Base-by-base conservation (phyloP, 2,888 invertebrate genomes). In the Psococerastis gibbosa region DNA sequence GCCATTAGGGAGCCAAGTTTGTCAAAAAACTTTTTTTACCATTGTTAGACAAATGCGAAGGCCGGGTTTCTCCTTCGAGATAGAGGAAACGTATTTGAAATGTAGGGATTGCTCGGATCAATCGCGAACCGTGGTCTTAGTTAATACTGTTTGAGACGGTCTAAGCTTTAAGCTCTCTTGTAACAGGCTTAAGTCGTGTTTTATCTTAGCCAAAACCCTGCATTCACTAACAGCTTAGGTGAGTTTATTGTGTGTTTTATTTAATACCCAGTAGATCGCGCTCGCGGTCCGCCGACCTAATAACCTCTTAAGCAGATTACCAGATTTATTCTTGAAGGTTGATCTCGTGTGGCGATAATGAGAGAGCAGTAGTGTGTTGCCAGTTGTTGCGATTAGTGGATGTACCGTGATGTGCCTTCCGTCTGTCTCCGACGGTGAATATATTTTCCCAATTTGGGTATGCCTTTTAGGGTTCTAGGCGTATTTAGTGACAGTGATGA, bases 141-240 rank as follows among this genome's bases (percentile, higher is more conserved):
- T 38, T 38, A 38, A 38, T 38, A 38, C 46, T 48, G 46, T 48
- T 48, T 48, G 46, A 48, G 46, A 47, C 48, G 43, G 47, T 47
- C 43, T 45, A 41, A 43, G 42, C 48, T 44, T 46, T 48, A 48
- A 48, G 48, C 48, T 42, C 48, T 47, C 42, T 45, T 43, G 48
- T 48, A 48, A 48, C 48, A 47, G 48, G 48, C 48, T 48, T 48
- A 48, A 47, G 47, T 41, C 46, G 45, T 47, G 48, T 48, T 48
- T 48, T 48, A 48, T 48, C 48, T 45, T 35, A 23, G n/a, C 38
- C 38, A 38, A 38, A 38, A 38, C 38, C 38, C 38, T 38, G 38
- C 38, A 38, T 38, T 38, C 38, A 38, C 38, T 15, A 38, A 20
- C 38, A 38, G 38, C 38, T 38, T 38, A 38, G 38, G 38, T 38